Conservation (phyloP, 2,888 invertebrate genomes). For the Scaptomyza reducta region DNA sequence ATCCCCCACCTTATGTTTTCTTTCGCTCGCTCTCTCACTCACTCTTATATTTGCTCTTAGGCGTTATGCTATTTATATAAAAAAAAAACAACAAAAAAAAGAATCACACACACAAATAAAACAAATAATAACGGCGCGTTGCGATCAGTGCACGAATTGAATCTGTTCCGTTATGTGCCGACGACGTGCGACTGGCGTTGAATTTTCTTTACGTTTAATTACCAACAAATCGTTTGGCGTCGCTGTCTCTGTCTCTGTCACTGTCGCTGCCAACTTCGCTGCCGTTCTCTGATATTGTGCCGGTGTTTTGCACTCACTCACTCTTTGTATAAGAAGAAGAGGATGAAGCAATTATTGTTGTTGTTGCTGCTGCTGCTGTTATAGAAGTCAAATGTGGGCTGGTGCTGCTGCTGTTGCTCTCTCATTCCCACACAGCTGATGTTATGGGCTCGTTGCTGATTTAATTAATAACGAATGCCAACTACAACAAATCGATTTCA, state of each 20-base stretch:
- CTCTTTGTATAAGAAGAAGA: constrained; percentile 34
- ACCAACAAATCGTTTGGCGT: constrained; percentile 57
- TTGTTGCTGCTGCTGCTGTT: constrained; percentile 38
- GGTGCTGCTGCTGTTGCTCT: constrained; percentile 38
- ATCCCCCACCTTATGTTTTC: constrained; percentile 9
- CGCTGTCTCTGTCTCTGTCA: constrained; percentile 12
- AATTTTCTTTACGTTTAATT: constrained; percentile 62
- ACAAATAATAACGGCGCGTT: constrained; percentile 20
- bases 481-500: constrained; percentile 76
- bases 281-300: constrained; percentile 24
- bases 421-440: constrained; percentile 55
- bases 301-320: constrained; percentile 61
- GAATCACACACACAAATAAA: neutral
- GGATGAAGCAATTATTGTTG: constrained; percentile 31
- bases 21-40: constrained; percentile 6
- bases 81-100: neutral
- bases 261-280: constrained; percentile 4
- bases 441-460: constrained; percentile 56
- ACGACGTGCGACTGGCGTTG: constrained; percentile 39
- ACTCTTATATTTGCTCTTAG: constrained; percentile 1
- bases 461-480: constrained; percentile 78
- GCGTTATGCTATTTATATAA: constrained; percentile 50
- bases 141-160: constrained; percentile 55
- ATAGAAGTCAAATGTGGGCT: constrained; percentile 44
- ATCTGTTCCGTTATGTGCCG: constrained; percentile 54